phyloP scores from a whole-genome alignment of 2,888 invertebrate genomes.

The Auanema sp. region DNA sequence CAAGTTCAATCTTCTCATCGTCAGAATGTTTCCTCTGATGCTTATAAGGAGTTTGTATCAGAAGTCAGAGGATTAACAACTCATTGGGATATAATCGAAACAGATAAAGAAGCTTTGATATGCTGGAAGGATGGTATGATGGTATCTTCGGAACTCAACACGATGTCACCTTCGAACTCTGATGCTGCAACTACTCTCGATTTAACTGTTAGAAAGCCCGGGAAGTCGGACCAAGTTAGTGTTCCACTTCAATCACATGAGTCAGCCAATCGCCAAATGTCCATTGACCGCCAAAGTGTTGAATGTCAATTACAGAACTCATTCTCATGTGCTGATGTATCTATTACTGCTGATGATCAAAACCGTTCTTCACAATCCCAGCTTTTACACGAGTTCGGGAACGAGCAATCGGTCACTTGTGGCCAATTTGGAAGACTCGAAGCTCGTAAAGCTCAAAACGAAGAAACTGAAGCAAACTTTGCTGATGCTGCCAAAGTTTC shows the following conservation, averaged over 20 bases:
- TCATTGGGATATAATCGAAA: slow-evolving; percentile 40
- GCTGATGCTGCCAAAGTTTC: slow-evolving; percentile 25
- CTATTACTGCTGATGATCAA: neutral
- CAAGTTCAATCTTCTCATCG: neutral
- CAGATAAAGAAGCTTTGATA: slow-evolving; percentile 30
- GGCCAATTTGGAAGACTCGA: slow-evolving; percentile 25
- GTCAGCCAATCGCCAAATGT: neutral
- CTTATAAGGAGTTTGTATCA: slow-evolving; percentile 27
- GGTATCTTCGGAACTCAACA: slow-evolving; percentile 18
- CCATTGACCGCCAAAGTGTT: neutral
- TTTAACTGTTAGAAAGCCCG: slow-evolving; percentile 29
- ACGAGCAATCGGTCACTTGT: slow-evolving; percentile 22
- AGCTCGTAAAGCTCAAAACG: slow-evolving; percentile 22
- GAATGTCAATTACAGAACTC: slow-evolving; percentile 1
- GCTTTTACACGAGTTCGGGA: slow-evolving; percentile 32
- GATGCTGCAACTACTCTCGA: slow-evolving; percentile 32
- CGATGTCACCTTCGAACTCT: slow-evolving; percentile 16
- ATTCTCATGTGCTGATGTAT: slow-evolving; percentile 11
- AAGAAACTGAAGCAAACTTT: slow-evolving; percentile 26
- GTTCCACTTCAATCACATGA: neutral
- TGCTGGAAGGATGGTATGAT: slow-evolving; percentile 31
- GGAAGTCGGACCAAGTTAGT: slow-evolving; percentile 18
- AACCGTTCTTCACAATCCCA: neutral
- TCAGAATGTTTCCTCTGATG: neutral
- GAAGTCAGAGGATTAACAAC: slow-evolving; percentile 32